Conservation (phyloP, 2,797 vertebrate species). For the Aphelocoma californica region DNA sequence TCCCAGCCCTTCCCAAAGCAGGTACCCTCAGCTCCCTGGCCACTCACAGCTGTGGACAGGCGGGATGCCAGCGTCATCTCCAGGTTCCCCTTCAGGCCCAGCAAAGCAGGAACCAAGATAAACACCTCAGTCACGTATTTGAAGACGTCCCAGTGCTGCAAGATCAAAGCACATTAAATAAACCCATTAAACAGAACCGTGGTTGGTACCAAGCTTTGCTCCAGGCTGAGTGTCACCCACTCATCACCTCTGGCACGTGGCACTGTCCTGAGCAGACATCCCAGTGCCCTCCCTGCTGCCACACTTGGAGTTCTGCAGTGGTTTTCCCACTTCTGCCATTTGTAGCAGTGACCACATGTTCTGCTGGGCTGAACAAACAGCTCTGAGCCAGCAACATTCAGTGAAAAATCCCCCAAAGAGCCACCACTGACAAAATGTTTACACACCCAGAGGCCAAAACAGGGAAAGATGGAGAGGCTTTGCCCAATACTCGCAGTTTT, state of each 20-base stretch:
- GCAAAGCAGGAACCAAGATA: conserved; percentile 93
- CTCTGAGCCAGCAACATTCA: not conserved
- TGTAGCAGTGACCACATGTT: not conserved
- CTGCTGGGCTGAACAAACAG: not conserved
- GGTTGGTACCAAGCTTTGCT: not conserved
- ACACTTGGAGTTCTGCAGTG: rapidly evolving
- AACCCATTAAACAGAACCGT: rapidly evolving
- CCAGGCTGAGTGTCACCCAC: not conserved
- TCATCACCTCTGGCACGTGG: not conserved
- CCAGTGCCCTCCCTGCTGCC: not conserved
- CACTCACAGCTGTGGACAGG: conserved; percentile 97
- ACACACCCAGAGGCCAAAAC: not conserved
- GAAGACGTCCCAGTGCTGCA: conserved; percentile 97
- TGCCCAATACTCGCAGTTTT: not conserved
- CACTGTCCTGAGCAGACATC: not conserved
- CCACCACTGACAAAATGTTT: not conserved
- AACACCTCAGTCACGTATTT: conserved; percentile 94
- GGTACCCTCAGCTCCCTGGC: rapidly evolving
- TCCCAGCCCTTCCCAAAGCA: not conserved
- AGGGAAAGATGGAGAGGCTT: not conserved
- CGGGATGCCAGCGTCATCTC: conserved; percentile 98
- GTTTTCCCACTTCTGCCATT: not conserved
- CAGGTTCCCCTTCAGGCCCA: conserved; percentile 97
- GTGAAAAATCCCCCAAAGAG: not conserved
- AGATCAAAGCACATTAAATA: not conserved